Conservation (phyloP, 2,113 vertebrate genomes). For the Platycercus adscitus region DNA sequence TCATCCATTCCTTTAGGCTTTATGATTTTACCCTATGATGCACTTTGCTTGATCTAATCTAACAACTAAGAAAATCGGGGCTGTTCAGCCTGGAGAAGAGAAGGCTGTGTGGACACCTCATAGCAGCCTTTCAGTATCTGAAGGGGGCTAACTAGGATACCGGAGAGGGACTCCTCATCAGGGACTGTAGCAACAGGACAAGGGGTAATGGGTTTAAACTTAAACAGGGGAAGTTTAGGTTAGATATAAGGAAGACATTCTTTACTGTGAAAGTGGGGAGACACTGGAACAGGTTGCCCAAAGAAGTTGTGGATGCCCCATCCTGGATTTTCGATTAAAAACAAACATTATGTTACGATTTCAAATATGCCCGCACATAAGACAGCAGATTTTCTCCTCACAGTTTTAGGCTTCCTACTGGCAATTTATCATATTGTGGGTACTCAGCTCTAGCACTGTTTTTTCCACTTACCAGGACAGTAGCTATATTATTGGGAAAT, state of each 20-base stretch:
- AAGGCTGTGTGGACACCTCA: not conserved
- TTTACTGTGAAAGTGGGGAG: not conserved
- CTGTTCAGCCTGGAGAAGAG: not conserved
- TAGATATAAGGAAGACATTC: not conserved
- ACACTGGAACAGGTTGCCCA: not conserved
- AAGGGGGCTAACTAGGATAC: not conserved
- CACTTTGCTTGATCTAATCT: not conserved
- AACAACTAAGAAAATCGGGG: not conserved
- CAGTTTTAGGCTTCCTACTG: not conserved
- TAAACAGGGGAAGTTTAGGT: not conserved
- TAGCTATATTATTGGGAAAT: conserved; percentile 92
- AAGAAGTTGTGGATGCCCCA: not conserved
- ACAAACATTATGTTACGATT: fast-evolving
- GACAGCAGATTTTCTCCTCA: not conserved
- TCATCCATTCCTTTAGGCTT: not conserved
- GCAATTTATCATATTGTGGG: not conserved
- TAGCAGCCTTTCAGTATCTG: not conserved
- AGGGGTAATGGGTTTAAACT: not conserved
- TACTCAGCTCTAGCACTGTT: not conserved
- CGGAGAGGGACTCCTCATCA: not conserved
- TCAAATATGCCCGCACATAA: not conserved
- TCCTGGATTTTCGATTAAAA: not conserved
- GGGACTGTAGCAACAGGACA: not conserved
- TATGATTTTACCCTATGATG: not conserved
- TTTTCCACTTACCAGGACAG: conserved; percentile 87